These are phyloP conservation scores for Eupeodes luniger DNA, from an alignment of 2,888 invertebrate genomes.

Conservation along the genomic window DNA sequence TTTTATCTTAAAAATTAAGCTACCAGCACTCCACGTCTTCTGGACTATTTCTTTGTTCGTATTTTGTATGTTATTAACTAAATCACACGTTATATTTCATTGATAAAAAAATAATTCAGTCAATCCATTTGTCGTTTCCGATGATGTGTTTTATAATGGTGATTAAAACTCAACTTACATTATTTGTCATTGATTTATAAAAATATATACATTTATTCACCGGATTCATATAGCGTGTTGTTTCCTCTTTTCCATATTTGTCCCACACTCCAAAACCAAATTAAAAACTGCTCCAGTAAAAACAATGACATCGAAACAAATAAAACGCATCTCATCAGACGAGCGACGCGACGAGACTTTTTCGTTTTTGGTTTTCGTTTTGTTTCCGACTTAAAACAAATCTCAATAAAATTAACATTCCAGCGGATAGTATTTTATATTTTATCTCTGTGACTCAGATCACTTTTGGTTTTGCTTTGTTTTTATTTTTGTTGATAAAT, in stretches of 20 bases:
- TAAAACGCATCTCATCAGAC: constrained; percentile 24
- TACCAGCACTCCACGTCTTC: background rate
- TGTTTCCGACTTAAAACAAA: constrained; percentile 32
- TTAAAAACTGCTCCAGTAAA: constrained; percentile 17
- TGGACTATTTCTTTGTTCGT: background rate
- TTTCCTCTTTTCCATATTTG: constrained; percentile 71
- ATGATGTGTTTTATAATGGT: constrained; percentile 22
- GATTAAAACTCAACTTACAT: constrained; percentile 67
- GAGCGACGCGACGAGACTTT: constrained; percentile 8
- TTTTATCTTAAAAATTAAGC: too few species aligned
- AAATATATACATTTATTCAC: constrained; percentile 34
- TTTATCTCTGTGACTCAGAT: constrained; percentile 61
- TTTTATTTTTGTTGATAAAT: constrained; percentile 36
- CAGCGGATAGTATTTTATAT: constrained; percentile 55
- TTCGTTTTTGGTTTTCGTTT: constrained; percentile 22
- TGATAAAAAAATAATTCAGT: constrained; percentile 48
- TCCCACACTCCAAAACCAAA: constrained; percentile 49
- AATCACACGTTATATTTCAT: constrained; percentile 50
- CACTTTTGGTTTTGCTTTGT: constrained; percentile 28
- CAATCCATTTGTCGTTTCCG: constrained; percentile 28
- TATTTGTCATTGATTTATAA: constrained; percentile 68
- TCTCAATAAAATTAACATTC: constrained; percentile 68
- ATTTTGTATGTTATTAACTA: constrained; percentile 11
- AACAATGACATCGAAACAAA: constrained; percentile 55
- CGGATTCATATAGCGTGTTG: constrained; percentile 59